Conservation (phyloP, 2,113 vertebrate genomes). For the Mormoops blainvillei region DNA sequence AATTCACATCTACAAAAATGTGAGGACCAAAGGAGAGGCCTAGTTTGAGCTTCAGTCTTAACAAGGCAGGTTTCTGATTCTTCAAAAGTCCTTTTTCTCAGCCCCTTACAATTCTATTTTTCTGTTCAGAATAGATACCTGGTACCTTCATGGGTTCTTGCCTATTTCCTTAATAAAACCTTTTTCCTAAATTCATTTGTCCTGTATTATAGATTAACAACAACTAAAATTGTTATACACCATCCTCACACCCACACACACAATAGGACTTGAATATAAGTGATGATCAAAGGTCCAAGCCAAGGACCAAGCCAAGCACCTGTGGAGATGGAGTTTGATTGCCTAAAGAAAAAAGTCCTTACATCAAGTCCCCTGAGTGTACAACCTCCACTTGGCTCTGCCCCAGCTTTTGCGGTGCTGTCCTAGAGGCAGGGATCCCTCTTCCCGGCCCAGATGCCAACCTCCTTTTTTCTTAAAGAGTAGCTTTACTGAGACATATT, state of each 20-base stretch:
- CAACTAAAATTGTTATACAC: neutral
- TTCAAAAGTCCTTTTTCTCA: neutral
- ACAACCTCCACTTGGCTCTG: neutral
- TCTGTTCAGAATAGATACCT: neutral
- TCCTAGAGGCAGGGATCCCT: neutral
- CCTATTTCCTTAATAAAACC: neutral
- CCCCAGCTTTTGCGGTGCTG: neutral
- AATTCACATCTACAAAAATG: neutral
- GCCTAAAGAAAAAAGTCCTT: neutral
- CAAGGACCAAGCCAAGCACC: neutral
- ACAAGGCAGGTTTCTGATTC: neutral
- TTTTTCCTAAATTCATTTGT: neutral
- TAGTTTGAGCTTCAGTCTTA: neutral
- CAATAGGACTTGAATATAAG: neutral
- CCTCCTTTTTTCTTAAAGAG: neutral
- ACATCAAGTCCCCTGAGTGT: neutral
- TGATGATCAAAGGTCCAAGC: neutral
- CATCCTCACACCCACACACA: neutral
- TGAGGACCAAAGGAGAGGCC: neutral
- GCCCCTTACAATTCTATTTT: neutral
- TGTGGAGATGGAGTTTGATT: neutral
- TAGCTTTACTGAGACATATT: neutral
- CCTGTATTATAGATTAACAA: neutral
- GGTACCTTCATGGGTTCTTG: neutral
- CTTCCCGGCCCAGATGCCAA: neutral